These are phyloP conservation scores for Novumbra hubbsi DNA, from an alignment of 2,797 vertebrate species.

Conservation along the genomic window DNA sequence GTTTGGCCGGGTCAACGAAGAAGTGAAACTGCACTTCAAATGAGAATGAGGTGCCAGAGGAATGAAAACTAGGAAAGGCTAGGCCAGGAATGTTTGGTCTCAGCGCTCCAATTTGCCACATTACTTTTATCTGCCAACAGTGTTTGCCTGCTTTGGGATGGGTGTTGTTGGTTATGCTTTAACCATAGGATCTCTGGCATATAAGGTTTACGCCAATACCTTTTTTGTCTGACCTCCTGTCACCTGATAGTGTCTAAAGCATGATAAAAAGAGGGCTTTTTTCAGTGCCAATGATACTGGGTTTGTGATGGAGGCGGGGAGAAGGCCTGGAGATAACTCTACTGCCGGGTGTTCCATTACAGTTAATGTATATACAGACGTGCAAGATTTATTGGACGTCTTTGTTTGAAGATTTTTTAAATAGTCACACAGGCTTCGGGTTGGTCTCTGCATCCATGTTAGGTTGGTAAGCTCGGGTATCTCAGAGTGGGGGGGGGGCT, in stretches of 20 bases:
- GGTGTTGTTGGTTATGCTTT: conserved; percentile 13
- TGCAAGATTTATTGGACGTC: conserved; percentile 48
- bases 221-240: conserved; percentile 20
- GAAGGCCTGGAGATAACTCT: conserved; percentile 28
- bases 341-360: conserved; percentile 43
- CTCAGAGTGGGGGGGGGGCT: neutral
- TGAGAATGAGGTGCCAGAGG: conserved; percentile 24
- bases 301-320: conserved; percentile 8
- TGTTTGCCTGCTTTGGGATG: conserved; percentile 18
- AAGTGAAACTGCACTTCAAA: conserved; percentile 34
- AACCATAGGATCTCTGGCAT: neutral
- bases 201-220: conserved; percentile 26
- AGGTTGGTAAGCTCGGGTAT: conserved; percentile 1
- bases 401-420: conserved; percentile 48
- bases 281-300: conserved; percentile 60
- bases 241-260: conserved; percentile 33
- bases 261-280: conserved; percentile 47
- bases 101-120: conserved; percentile 16
- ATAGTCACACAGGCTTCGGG: conserved; percentile 24
- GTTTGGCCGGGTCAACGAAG: conserved; percentile 46
- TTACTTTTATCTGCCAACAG: neutral
- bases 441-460: neutral
- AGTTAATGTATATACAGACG: conserved; percentile 30
- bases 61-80: conserved; percentile 43
- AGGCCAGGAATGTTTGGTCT: conserved; percentile 38